phyloP scores from a whole-genome alignment of 1,140 invertebrate genomes.

The Drosophila nasuta region DNA sequence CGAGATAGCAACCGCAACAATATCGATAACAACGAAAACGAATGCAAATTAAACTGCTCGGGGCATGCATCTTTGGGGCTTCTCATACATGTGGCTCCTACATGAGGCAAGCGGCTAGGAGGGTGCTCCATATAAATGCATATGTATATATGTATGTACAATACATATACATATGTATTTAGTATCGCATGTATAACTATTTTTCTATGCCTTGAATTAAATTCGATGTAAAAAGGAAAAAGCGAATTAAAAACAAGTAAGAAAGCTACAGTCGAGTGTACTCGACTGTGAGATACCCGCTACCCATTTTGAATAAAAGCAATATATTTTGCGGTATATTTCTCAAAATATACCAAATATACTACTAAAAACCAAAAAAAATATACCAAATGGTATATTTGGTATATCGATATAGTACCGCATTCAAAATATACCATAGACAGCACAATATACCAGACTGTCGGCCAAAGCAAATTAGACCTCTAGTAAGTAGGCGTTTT shows the following conservation, averaged over 20 bases:
- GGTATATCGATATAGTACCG: too few species aligned
- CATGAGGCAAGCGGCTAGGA: not conserved
- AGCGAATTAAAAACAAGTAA: constrained; percentile 47
- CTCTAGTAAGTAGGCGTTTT: too few species aligned
- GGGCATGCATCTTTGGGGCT: constrained; percentile 58
- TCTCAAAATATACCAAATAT: too few species aligned
- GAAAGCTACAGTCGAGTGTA: too few species aligned
- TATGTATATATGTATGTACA: constrained; percentile 36
- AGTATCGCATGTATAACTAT: constrained; percentile 61
- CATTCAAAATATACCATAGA: too few species aligned
- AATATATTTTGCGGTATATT: too few species aligned
- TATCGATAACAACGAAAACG: constrained; percentile 68
- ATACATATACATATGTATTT: constrained; percentile 36
- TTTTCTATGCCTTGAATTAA: constrained; percentile 79
- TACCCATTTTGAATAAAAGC: too few species aligned
- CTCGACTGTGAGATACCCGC: too few species aligned
- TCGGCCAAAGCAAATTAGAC: too few species aligned
- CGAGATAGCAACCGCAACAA: constrained; percentile 55
- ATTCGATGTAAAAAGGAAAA: constrained; percentile 56
- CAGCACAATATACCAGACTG: too few species aligned
- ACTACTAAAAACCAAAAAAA: too few species aligned
- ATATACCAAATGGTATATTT: too few species aligned
- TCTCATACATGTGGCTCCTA: constrained; percentile 23
- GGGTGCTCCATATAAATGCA: constrained; percentile 55
- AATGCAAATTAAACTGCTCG: constrained; percentile 65